A percentile compares a stretch with the other conserved stretches of the same genome.
These are phyloP conservation scores for Pseudopipra pipra DNA, from an alignment of 2,113 vertebrate species.

Conservation along the genomic window DNA sequence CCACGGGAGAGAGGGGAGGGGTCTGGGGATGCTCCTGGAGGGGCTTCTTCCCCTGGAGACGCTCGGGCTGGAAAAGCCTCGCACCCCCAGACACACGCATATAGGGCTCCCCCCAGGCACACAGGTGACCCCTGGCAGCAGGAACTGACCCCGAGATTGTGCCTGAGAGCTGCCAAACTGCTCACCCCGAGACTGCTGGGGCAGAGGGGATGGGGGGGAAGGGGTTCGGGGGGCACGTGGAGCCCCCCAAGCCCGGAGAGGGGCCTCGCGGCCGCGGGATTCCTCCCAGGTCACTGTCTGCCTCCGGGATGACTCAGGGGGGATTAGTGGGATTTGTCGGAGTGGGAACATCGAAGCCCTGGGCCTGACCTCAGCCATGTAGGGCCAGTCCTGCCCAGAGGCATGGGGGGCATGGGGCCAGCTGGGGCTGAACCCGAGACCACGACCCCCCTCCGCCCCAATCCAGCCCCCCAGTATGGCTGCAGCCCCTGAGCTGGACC, in stretches of 20 bases:
- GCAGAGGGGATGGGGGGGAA: neutral
- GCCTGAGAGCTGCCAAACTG: neutral
- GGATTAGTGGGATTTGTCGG: constrained; percentile 53
- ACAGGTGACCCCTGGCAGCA: neutral
- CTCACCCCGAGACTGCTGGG: fast-evolving
- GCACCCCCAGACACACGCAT: neutral
- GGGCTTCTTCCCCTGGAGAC: neutral
- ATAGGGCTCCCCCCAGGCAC: fast-evolving
- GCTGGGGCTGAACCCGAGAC: fast-evolving
- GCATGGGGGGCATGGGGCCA: neutral
- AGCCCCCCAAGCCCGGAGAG: neutral
- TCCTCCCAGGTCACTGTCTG: constrained; percentile 44
- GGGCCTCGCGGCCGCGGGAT: neutral
- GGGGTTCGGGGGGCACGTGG: neutral
- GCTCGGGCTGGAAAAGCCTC: neutral
- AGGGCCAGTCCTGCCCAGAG: neutral
- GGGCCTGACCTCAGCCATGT: neutral
- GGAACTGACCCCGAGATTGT: fast-evolving
- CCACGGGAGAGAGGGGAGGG: neutral
- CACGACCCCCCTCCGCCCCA: fast-evolving
- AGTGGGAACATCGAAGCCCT: neutral
- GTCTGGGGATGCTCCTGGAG: neutral
- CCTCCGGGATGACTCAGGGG: constrained; percentile 49
- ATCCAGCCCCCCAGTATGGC: neutral
- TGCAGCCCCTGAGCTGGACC: neutral